Conservation (phyloP, 2,797 vertebrate species). For the Paedocypris micromegethes region DNA sequence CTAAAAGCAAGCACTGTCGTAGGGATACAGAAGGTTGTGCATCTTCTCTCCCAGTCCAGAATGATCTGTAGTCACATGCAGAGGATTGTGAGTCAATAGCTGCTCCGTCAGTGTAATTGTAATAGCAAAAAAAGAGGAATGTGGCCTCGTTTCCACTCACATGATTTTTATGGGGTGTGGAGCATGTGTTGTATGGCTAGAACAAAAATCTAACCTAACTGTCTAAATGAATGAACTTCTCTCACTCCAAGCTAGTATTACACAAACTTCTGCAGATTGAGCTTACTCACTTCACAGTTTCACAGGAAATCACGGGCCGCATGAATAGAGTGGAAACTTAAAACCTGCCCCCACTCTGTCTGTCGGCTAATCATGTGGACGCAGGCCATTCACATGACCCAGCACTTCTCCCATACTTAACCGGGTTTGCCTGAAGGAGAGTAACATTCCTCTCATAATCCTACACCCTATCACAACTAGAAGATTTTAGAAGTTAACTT, state of each 20-base stretch:
- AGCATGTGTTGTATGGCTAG: not conserved
- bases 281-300: constrained; percentile 23
- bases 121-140: constrained; percentile 41
- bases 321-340: constrained; percentile 17
- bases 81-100: constrained; percentile 10
- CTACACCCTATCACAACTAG: constrained; percentile 1
- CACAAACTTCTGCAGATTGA: not conserved
- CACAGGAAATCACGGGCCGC: constrained; percentile 35
- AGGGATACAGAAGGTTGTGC: constrained; percentile 5
- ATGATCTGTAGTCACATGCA: constrained; percentile 44
- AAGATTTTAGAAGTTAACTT: not conserved
- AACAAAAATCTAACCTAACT: not conserved
- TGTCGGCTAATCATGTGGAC: constrained; percentile 34
- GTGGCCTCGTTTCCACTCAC: constrained; percentile 52
- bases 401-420: constrained; percentile 26
- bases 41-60: not conserved
- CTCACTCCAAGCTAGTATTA: not conserved
- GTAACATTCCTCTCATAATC: constrained; percentile 2
- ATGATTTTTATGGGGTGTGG: constrained; percentile 49
- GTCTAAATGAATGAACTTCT: constrained; percentile 12
- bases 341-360: constrained; percentile 12
- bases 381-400: constrained; percentile 37
- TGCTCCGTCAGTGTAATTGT: constrained; percentile 13
- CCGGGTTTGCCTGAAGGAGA: constrained; percentile 14
- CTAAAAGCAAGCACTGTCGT: constrained; percentile 12